These are phyloP conservation scores for Danionella cerebrum DNA, from an alignment of 2,113 vertebrate species.

Conservation along the genomic window DNA sequence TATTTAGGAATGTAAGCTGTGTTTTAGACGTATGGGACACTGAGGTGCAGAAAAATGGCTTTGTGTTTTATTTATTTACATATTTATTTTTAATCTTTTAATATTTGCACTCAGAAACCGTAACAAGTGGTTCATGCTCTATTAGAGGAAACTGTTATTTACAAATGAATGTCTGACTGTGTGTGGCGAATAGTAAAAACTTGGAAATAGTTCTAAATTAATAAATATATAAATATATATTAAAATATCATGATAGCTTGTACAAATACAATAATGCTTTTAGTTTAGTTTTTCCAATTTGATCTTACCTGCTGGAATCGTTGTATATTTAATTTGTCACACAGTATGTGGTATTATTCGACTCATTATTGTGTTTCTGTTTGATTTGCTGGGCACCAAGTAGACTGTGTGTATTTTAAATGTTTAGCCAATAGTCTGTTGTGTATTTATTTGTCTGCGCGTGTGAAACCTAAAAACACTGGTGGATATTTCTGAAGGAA, in stretches of 20 bases:
- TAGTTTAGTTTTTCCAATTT: constrained; percentile 66
- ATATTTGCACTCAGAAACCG: constrained; percentile 69
- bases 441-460: constrained; percentile 49
- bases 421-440: constrained; percentile 33
- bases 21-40: constrained; percentile 70
- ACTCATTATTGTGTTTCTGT: constrained; percentile 78
- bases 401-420: constrained; percentile 64
- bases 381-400: constrained; percentile 66
- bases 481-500: constrained; percentile 63
- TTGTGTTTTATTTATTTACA: constrained; percentile 49
- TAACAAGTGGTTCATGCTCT: constrained; percentile 54
- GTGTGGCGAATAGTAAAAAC: constrained; percentile 80
- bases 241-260: constrained; percentile 80
- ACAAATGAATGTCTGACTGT: constrained; percentile 94
- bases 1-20: constrained; percentile 81
- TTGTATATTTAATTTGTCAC: constrained; percentile 83
- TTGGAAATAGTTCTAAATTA: constrained; percentile 78
- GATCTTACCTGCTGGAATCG: constrained; percentile 85
- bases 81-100: constrained; percentile 54
- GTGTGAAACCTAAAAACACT: constrained; percentile 53
- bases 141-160: constrained; percentile 69
- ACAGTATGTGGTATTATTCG: constrained; percentile 83
- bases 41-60: constrained; percentile 58
- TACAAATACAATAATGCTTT: constrained; percentile 90
- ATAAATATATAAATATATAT: constrained; percentile 64